phyloP scores from a whole-genome alignment of 2,888 invertebrate genomes.

The Byasa hedistus region DNA sequence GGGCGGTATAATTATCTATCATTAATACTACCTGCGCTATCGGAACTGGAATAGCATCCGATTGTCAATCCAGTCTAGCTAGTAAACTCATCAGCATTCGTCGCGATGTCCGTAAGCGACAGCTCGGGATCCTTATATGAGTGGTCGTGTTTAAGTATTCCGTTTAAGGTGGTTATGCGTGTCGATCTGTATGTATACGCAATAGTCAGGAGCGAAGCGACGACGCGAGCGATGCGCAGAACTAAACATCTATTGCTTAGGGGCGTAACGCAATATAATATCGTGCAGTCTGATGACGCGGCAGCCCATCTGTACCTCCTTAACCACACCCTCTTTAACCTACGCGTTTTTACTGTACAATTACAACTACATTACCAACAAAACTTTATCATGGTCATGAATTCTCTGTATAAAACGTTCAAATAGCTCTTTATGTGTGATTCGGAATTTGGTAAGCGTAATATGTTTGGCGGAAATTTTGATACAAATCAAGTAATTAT shows the following conservation, averaged over 20 bases:
- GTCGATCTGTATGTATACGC: constrained; percentile 44
- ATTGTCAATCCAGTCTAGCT: constrained; percentile 41
- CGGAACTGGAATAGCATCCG: constrained; percentile 41
- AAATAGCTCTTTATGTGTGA: neutral
- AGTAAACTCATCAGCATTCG: constrained; percentile 41
- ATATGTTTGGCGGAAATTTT: no score
- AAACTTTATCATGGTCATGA: no score
- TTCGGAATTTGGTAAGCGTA: no score
- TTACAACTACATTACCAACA: no score
- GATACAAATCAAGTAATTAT: no score
- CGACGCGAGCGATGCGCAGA: constrained; percentile 39
- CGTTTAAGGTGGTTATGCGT: constrained; percentile 53
- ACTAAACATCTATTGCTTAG: constrained; percentile 33
- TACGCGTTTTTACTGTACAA: neutral
- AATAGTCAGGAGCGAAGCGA: constrained; percentile 44
- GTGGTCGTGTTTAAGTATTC: constrained; percentile 44
- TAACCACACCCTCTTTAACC: constrained; percentile 8
- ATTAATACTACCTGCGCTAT: constrained; percentile 27
- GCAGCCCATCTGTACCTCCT: constrained; percentile 10
- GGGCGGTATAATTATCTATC: constrained; percentile 9
- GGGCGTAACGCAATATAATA: constrained; percentile 32
- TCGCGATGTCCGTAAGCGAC: constrained; percentile 39
- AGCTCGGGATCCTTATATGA: constrained; percentile 50
- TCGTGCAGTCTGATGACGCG: constrained; percentile 19
- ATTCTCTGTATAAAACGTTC: no score